Evolutionary conservation across 2,888 invertebrate species (phyloP).

Genomic region (Orchesellides sinensis): DNA sequence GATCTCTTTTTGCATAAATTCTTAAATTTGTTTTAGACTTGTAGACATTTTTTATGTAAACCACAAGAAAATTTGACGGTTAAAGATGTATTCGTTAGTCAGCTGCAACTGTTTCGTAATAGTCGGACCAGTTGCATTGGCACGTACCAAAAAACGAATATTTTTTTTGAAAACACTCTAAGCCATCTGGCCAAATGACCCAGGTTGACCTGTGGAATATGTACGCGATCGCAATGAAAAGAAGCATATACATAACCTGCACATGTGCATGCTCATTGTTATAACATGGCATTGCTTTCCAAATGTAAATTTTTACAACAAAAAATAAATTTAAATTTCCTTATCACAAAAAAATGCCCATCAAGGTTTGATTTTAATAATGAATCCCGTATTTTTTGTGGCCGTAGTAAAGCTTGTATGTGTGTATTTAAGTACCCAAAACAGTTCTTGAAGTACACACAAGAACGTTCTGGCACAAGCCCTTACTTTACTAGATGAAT

Average conservation of each 20-base stretch:
- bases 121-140: too few relatives aligned
- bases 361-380: background rate
- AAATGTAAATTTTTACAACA: slow-evolving; percentile 36
- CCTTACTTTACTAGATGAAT: background rate
- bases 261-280: slow-evolving; percentile 4
- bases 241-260: slow-evolving; percentile 13
- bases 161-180: slow-evolving; percentile 1
- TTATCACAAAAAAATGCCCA: slow-evolving; percentile 26
- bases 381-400: background rate
- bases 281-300: background rate
- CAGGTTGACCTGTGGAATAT: slow-evolving; percentile 25
- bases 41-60: too few relatives aligned
- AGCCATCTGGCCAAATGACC: slow-evolving; percentile 34
- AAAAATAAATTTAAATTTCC: slow-evolving; percentile 36
- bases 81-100: too few relatives aligned
- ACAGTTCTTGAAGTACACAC: slow-evolving; percentile 15
- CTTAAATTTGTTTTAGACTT: too few relatives aligned
- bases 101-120: too few relatives aligned
- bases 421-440: too few relatives aligned
- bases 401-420: too few relatives aligned
- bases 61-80: too few relatives aligned
- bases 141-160: slow-evolving; percentile 13
- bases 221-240: too few relatives aligned
- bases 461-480: background rate
- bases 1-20: too few relatives aligned